phyloP scores from a whole-genome alignment of 2,113 vertebrate species.

The Leptocoma aspasia region DNA sequence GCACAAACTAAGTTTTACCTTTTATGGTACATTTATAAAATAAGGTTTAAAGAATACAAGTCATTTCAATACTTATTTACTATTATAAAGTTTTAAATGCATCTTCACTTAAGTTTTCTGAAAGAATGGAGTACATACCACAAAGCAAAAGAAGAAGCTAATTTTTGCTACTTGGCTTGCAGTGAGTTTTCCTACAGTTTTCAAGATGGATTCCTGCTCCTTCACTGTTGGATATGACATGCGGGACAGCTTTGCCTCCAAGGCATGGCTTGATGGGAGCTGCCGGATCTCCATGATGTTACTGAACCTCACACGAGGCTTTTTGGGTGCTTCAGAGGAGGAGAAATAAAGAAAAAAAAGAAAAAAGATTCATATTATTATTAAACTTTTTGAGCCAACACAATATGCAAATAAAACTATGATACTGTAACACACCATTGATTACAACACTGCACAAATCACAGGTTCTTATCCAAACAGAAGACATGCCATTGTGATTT shows the following conservation, averaged over 20 bases:
- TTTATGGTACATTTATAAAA: not conserved
- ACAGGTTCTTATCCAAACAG: not conserved
- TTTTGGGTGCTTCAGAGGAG: conserved; percentile 76
- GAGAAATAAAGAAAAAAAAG: not conserved
- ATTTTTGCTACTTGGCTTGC: conserved; percentile 95
- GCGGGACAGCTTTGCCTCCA: conserved; percentile 95
- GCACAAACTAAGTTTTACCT: not conserved
- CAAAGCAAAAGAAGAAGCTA: conserved; percentile 98
- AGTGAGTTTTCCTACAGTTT: conserved; percentile 88
- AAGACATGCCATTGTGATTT: not conserved
- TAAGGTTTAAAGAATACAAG: not conserved
- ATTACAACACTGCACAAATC: not conserved
- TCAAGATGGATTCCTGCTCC: conserved; percentile 87
- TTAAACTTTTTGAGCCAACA: not conserved
- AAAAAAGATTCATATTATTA: not conserved
- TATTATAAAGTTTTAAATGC: not conserved
- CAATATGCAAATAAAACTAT: not conserved
- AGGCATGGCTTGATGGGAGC: conserved; percentile 89
- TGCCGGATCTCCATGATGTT: conserved; percentile 97
- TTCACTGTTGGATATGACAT: conserved; percentile 90
- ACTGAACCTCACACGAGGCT: conserved; percentile 92
- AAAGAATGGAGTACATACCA: conserved; percentile 77
- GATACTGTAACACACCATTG: not conserved
- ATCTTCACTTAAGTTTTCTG: not conserved
- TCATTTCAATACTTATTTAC: not conserved